Evolutionary conservation across 2,113 vertebrate genomes (phyloP), one percentile per base, ranked within the genome.

Genomic region (Zosterops hypoxanthus): DNA sequence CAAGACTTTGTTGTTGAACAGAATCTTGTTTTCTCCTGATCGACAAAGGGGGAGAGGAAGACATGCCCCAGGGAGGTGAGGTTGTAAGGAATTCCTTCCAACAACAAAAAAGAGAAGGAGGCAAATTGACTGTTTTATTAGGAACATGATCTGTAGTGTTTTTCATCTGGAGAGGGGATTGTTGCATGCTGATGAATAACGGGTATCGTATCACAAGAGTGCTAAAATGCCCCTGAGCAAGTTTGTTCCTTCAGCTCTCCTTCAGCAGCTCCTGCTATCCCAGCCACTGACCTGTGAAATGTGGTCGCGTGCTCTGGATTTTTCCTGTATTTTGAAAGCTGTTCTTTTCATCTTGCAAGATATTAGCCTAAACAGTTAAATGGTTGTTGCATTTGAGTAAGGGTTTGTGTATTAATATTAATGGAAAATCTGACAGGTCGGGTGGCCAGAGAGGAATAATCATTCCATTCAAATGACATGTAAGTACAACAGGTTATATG

Each of bases 71-170:
- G 90, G 90, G 75, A 88, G 39, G 76, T 52, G 55, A 91, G 47
- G 57, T 73, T 92, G 64, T 66, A 92, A 94, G 69, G 59, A 92
- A 88, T 92, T 86, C 89, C 96, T 94, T 82, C 59, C 64, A 86
- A 64, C 72, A 96, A 88, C 92, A 92, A 91, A 94, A 94, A 96
- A 81, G 93, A 93, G 92, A 88, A 93, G 82, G 78, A 93, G 85
- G 92, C 92, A 97, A 96, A 96, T 88, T 93, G 93, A 81, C 90
- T 97, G 92, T 95, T 95, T 96, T 97, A 96, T 96, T 95, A 94
- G 93, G 93, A 96, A 95, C 93, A 95, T 65, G 92, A 97, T 96
- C 92, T 94, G 79, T 84, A 88, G 92, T 92, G 95, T 68, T 96
- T 96, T 96, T 96, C 85, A 68, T 88, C 92, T 96, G 94, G 92